These are phyloP conservation scores for Penaeus indicus DNA, from an alignment of 1,140 invertebrate genomes.

Conservation along the genomic window DNA sequence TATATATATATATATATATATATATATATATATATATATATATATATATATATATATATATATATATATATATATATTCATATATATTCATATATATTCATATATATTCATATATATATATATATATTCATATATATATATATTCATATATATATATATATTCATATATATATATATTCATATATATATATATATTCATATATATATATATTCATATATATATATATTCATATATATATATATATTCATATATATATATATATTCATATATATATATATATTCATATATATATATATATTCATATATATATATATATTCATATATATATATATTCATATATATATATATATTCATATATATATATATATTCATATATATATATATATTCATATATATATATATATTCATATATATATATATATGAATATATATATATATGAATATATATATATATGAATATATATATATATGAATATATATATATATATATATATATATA, in stretches of 20 bases:
- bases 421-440: neutral
- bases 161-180: neutral
- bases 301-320: neutral
- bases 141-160: neutral
- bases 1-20: too few species aligned
- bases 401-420: neutral
- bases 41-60: too few species aligned
- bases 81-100: too few species aligned
- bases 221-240: neutral
- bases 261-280: neutral
- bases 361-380: constrained; percentile 18
- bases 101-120: too few species aligned
- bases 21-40: too few species aligned
- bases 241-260: neutral
- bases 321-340: neutral
- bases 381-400: too few species aligned
- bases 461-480: too few species aligned
- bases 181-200: neutral
- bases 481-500: too few species aligned
- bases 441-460: neutral
- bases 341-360: neutral
- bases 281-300: neutral
- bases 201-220: neutral
- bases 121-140: too few species aligned
- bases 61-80: too few species aligned